A percentile compares a stretch with the other conserved stretches of the same genome.
Conservation (phyloP, 2,113 vertebrate species). For the Poeciliopsis occidentalis region DNA sequence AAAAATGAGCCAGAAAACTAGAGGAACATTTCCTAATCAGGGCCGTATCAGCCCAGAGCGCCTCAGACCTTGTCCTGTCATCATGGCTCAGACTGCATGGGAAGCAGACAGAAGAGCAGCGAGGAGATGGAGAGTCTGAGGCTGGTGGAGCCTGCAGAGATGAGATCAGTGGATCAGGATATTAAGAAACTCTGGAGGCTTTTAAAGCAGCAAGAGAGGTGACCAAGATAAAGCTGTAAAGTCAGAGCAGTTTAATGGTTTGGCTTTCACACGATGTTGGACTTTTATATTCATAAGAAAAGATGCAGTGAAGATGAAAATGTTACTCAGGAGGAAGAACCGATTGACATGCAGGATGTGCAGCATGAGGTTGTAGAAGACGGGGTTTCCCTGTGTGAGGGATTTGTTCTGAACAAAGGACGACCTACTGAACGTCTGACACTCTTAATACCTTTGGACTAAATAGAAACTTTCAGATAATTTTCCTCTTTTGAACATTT, state of each 20-base stretch:
- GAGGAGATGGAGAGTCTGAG: constrained; percentile 55
- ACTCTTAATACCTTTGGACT: neutral
- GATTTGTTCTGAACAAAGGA: neutral
- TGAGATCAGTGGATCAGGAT: constrained; percentile 34
- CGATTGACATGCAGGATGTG: no score
- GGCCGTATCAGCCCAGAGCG: constrained; percentile 42
- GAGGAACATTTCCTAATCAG: constrained; percentile 74
- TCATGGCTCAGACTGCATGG: constrained; percentile 47
- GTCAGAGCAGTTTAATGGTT: neutral
- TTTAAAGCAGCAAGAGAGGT: constrained; percentile 32
- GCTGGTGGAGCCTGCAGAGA: constrained; percentile 39
- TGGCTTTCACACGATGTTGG: neutral
- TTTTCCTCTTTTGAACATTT: neutral
- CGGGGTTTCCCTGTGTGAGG: no score
- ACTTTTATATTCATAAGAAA: no score
- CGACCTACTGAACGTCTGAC: neutral
- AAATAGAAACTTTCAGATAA: constrained; percentile 6
- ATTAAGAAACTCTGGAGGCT: constrained; percentile 31
- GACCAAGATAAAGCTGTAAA: constrained; percentile 19
- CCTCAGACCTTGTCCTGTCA: constrained; percentile 29
- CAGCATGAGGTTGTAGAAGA: no score
- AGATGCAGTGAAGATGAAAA: no score
- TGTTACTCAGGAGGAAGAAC: no score
- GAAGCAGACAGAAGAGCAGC: constrained; percentile 46
- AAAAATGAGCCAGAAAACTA: constrained; percentile 52